Evolutionary conservation across 2,797 vertebrate genomes (phyloP), one percentile per base, ranked within the genome.

Genomic region (Vireo griseus): DNA sequence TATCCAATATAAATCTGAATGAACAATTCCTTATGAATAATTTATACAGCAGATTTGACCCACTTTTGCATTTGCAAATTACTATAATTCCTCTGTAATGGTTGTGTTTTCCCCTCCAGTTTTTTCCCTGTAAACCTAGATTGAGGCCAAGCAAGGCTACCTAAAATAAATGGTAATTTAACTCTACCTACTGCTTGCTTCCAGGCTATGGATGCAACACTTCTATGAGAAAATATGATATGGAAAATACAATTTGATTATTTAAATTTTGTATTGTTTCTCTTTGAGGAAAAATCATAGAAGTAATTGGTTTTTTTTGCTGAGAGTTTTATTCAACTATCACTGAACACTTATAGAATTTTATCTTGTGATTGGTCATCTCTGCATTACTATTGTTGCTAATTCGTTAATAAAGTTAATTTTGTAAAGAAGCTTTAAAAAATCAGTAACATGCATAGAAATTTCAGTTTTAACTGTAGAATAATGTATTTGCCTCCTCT

Each of bases 1-100:
- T 88, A 73, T 39, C 35, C 47, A 81, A 37, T 88, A 83, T 57
- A 88, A 90, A 91, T 72, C 31, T 81, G 55, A 82, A 92, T 0
- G n/a, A 92, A 84, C 47, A 92, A 94, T 86, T 95, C 26, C 86
- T 93, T 94, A 81, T 78, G 77, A 93, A 92, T 94, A 86, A 90
- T 88, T 93, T 92, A 88, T 90, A 33, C 37, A 54, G 55, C 48
- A 66, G 54, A 76, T 95, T 94, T 86, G 83, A 95, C 93, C 88
- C 77, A 94, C 74, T 90, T 95, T 95, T 88, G 51, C 50, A 8
- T 59, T 92, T 86, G 40, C 17, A 95, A 93, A 94, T 96, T 81
- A 62, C 58, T 90, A 33, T 92, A 91, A 91, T 86, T 93, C 80
- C 19, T 76, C 51, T 79, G 10, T 82, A 93, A 80, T 51, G 7